Evolutionary conservation across 2,888 invertebrate genomes (phyloP), one percentile per base, ranked within the genome.

Genomic region (Pasiphila rectangulata): DNA sequence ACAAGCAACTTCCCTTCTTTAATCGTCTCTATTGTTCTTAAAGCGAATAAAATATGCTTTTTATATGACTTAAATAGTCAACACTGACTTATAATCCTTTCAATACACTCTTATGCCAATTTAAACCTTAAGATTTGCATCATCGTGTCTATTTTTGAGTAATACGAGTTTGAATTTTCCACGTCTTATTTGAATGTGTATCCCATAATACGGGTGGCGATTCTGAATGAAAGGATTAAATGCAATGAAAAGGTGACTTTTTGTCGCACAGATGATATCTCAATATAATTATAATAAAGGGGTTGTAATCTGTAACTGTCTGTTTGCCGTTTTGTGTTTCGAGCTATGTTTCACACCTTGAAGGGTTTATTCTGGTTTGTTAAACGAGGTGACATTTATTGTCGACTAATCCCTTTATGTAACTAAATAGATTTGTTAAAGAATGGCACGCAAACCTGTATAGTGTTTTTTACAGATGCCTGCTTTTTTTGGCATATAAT

Each of bases 251-350:
- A 78, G 77, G 66, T 62, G 56, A 67, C 63, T 78, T 82, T 82
- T 83, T 69, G 67, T 74, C 63, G 44, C 15, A 41, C 61, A 67
- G 85, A 87, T 86, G 72, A 83, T 83, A 85, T 86, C 84, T 85
- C 86, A 84, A 87, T 87, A 79, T 81, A 79, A 72, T 79, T 83
- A 72, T 81, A 75, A 83, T 82, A 78, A 79, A 79, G 71, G 75
- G 78, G 66, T 67, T 67, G 70, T 85, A 86, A 87, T 87, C 87
- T 87, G 84, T 86, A 86, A 86, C 86, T 87, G 87, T 85, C 77
- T 69, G 75, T 71, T n/a, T 19, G 17, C 17, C 32, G 9, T 32
- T 32, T 4, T 32, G 32, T 19, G 32, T 74, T 74, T 69, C 67
- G 53, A 55, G 51, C 73, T 73, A 75, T 68, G 53, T 72, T 83